These are phyloP conservation scores for Symphodus melops DNA, from an alignment of 2,113 vertebrate genomes.

Conservation along the genomic window DNA sequence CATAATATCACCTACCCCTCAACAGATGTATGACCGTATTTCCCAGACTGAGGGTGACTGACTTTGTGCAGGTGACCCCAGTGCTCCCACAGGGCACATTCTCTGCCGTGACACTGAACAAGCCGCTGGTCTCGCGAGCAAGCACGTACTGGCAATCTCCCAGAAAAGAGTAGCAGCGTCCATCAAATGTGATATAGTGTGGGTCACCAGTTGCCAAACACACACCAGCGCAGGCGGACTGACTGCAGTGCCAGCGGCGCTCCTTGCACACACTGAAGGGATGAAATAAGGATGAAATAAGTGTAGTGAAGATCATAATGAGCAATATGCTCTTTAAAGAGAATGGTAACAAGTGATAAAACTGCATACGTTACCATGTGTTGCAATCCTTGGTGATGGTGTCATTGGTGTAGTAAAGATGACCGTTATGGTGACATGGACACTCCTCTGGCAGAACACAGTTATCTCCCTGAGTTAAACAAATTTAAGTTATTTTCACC, in stretches of 20 bases:
- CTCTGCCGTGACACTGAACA: constrained; percentile 87
- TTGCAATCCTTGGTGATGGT: constrained; percentile 92
- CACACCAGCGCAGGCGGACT: constrained; percentile 79
- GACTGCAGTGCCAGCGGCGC: constrained; percentile 87
- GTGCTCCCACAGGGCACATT: constrained; percentile 91
- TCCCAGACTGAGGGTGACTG: constrained; percentile 86
- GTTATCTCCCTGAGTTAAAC: constrained; percentile 78
- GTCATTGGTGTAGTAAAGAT: constrained; percentile 86
- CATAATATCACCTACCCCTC: constrained; percentile 80
- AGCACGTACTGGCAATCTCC: constrained; percentile 94
- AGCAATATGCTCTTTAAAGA: too few species aligned
- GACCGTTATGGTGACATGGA: constrained; percentile 89
- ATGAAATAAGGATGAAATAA: neutral
- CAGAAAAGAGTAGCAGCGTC: constrained; percentile 88
- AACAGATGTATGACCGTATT: constrained; percentile 88
- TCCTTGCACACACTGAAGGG: constrained; percentile 82
- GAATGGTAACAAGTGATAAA: neutral
- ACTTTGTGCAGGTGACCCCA: constrained; percentile 92
- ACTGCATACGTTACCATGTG: constrained; percentile 81
- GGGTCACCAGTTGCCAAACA: constrained; percentile 92
- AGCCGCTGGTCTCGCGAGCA: constrained; percentile 80
- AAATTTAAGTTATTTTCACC: too few species aligned
- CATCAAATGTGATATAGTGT: constrained; percentile 93
- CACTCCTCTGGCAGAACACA: constrained; percentile 88
- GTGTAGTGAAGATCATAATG: neutral